Base-by-base conservation (phyloP, 1,140 invertebrate species). In the Ylistrum balloti region DNA sequence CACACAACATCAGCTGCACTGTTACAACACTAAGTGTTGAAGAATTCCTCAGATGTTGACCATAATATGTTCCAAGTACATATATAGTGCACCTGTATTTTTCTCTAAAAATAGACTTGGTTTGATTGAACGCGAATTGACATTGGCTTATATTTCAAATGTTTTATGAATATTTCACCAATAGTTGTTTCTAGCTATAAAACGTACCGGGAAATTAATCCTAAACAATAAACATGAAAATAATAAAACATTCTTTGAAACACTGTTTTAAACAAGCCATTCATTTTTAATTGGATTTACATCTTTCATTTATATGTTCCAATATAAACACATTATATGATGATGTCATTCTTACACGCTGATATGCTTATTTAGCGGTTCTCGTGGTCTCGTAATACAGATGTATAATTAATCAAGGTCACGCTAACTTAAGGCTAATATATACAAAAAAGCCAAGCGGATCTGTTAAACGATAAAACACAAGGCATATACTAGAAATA, bases 321-420 rank as follows among this genome's bases (percentile, higher is more conserved):
- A 28, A 74, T 17, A 74, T 1, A 74, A 74, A 74, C 11, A 74
- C n/a, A 74, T 2, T 2, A 74, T 5, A 28, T 28, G n/a, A 74
- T 28, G 22, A 74, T 74, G 56, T 11, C n/a, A 74, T 5, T 74
- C 56, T 28, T 28, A 74, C 17, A 28, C 56, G 0, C 10, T 9
- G 10, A 45, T 17, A 74, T 74, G 7, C 56, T 5, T 74, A 28
- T 74, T 28, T 1, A 74, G 56, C 1, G 28, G 56, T 9, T 11
- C 56, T 0, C 56, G 5, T 74, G 1, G 3, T 17, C 11, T 11
- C 22, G 5, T 74, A 74, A 22, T 74, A 74, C 56, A 74, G n/a
- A 74, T 74, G 56, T 74, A 74, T 74, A 74, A 74, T 74, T 74
- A 74, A 74, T 74, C 56, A n/a, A 74, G 56, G 56, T 28, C 56